phyloP scores from a whole-genome alignment of 2,888 invertebrate genomes.

The Chaetogeoica ovagalla region DNA sequence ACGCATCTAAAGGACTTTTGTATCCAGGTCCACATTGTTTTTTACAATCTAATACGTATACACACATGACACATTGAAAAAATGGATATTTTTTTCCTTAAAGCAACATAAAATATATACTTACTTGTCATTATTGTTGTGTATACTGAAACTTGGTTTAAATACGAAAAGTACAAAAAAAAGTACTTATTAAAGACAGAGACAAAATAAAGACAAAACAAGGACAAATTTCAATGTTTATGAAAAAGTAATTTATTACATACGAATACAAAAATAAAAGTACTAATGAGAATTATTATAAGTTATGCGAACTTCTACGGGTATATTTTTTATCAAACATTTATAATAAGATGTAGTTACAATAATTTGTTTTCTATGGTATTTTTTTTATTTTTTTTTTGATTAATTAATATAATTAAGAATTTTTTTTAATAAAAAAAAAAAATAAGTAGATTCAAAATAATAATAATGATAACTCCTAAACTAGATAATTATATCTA shows the following conservation, averaged over 20 bases:
- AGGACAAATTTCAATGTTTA: neutral
- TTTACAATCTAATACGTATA: slow-evolving; percentile 17
- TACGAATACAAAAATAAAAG: neutral
- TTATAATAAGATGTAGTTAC: neutral
- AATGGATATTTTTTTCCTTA: neutral
- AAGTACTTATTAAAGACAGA: neutral
- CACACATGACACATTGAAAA: neutral
- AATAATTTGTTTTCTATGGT: too few species aligned
- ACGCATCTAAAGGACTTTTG: slow-evolving; percentile 78
- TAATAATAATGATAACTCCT: neutral
- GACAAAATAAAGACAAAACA: neutral
- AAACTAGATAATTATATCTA: too few species aligned
- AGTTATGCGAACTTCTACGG: neutral
- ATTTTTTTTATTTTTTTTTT: too few species aligned
- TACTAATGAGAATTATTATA: neutral
- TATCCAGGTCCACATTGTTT: slow-evolving; percentile 71
- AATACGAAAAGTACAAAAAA: neutral
- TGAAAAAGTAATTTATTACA: too few species aligned
- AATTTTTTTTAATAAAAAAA: too few species aligned
- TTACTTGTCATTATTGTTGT: neutral
- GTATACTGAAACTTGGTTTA: too few species aligned
- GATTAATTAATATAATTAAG: too few species aligned
- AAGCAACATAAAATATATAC: neutral
- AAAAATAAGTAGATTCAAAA: neutral
- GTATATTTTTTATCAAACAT: neutral